These are phyloP conservation scores for Nesospiza acunhae DNA, from an alignment of 2,113 vertebrate genomes.

Conservation along the genomic window DNA sequence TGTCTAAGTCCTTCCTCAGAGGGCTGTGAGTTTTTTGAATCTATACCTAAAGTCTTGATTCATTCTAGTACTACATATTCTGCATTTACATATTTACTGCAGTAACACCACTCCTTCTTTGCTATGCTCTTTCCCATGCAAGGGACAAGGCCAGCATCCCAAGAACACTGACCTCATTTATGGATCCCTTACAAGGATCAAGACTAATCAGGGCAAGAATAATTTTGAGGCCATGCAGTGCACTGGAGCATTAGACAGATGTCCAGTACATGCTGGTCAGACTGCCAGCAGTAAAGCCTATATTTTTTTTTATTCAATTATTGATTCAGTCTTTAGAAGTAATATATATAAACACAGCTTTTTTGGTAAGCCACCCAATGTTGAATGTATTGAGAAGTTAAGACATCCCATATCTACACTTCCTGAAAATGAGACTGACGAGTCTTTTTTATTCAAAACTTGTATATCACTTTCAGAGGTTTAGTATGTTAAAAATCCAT, in stretches of 20 bases:
- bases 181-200: not conserved
- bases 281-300: not conserved
- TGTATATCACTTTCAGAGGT: not conserved
- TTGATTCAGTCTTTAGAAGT: not conserved
- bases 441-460: not conserved
- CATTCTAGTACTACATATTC: not conserved
- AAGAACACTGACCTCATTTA: not conserved
- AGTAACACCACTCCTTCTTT: not conserved
- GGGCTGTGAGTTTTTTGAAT: not conserved
- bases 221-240: not conserved
- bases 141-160: not conserved
- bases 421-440: not conserved
- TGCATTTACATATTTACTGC: not conserved
- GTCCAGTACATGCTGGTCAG: not conserved
- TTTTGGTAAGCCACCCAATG: not conserved
- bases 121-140: not conserved
- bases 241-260: not conserved
- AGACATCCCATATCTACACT: not conserved
- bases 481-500: not conserved
- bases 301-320: not conserved
- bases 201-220: not conserved
- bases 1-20: not conserved
- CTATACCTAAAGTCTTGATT: not conserved
- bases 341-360: not conserved
- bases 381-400: not conserved